These are phyloP conservation scores for Orius insidiosus DNA, from an alignment of 1,140 invertebrate species.

Conservation along the genomic window DNA sequence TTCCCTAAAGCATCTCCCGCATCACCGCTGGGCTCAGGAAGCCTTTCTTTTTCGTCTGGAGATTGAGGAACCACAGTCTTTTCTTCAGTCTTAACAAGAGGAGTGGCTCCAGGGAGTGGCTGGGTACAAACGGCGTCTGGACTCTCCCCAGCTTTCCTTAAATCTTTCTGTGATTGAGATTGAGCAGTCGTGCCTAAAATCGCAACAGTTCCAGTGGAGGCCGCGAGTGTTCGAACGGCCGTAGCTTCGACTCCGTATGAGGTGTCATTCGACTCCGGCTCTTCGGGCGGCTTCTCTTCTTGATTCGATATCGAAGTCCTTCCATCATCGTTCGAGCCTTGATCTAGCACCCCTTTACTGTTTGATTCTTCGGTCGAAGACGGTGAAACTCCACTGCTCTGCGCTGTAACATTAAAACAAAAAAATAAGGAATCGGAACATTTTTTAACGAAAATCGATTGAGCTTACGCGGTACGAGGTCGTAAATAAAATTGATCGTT, in stretches of 20 bases:
- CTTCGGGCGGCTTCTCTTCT: constrained; percentile 13
- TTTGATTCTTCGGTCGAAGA: constrained; percentile 17
- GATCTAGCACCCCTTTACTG: constrained; percentile 3
- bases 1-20: background rate
- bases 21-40: background rate
- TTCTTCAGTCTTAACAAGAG: background rate
- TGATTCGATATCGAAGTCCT: constrained; percentile 4
- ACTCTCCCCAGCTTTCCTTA: background rate
- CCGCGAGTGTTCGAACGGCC: constrained; percentile 19
- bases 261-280: constrained; percentile 18
- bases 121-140: background rate
- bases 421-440: too few relatives aligned
- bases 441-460: too few relatives aligned
- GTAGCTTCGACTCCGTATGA: constrained; percentile 21
- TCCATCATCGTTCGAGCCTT: background rate
- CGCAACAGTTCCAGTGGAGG: constrained; percentile 21
- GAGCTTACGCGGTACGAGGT: too few relatives aligned
- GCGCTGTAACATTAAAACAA: constrained; percentile 16
- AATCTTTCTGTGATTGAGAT: constrained; percentile 2
- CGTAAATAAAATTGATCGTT: too few relatives aligned
- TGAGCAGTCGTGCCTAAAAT: constrained; percentile 22
- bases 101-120: background rate
- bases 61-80: background rate
- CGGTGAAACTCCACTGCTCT: constrained; percentile 16
- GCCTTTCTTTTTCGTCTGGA: background rate